Base-by-base conservation (phyloP, 2,113 vertebrate genomes). In the Tor tambroides region DNA sequence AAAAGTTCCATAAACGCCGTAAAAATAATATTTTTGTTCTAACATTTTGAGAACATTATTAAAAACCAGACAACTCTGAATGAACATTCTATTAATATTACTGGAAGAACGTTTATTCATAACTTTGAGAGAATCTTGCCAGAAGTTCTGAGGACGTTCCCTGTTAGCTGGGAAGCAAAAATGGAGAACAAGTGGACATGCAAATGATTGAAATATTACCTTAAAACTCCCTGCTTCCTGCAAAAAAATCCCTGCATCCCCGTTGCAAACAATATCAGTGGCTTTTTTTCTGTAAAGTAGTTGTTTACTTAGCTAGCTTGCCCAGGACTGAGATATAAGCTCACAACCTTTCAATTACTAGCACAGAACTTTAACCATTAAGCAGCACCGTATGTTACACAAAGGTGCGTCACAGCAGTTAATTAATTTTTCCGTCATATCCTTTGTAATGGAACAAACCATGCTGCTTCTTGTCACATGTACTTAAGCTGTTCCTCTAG, bases 401-500 rank as follows among this genome's bases (percentile, higher is more conserved):
- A 56, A 56, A 56, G 54, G 54, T 56, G 6, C 19, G 1, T 72
- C 32, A 38, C 69, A 80, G 15, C 32, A 59, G 9, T 61, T n/a
- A n/a, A 23, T n/a, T 19, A 61, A 41, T 80, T 61, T 59, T 59
- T 35, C 5, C 5, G 3, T 80, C 5, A 21, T 12, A 80, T 19
- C n/a, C 63, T 32, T 49, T 14, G 51, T 10, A 51, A 65, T 71
- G 81, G 26, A 69, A 49, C 3, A 11, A 32, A 67, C 10, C 38
- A 67, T 78, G 76, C 49, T 82, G 32, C 41, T 67, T 26, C 61
- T 82, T 82, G 80, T 82, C 59, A 82, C 41, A 21, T 82, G 46
- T 19, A 43, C 38, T 82, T 82, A 82, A 49, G 61, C 61, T 78
- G n/a, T 76, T 78, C n/a, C 43, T 49, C 23, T 17, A 30, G 46